phyloP scores from a whole-genome alignment of 2,888 invertebrate genomes.

The Drymonia ruficornis region DNA sequence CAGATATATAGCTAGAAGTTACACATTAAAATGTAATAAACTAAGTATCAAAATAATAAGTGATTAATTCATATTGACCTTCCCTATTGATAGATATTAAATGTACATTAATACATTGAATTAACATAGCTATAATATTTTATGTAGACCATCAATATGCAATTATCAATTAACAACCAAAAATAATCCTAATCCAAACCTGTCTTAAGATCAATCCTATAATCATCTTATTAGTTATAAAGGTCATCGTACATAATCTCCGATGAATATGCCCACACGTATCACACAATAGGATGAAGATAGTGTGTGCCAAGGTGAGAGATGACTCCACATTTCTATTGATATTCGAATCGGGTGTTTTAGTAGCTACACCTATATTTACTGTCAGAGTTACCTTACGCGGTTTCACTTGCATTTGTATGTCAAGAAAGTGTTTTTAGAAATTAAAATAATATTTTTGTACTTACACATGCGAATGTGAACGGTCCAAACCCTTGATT shows the following conservation, averaged over 20 bases:
- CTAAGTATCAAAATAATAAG: no score
- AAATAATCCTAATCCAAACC: background rate
- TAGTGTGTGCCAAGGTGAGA: slow-evolving; percentile 3
- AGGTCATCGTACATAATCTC: background rate
- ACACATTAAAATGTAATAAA: no score
- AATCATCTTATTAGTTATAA: background rate
- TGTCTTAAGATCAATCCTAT: background rate
- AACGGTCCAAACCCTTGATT: no score
- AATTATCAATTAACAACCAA: background rate
- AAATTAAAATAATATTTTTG: no score
- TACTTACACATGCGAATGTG: no score
- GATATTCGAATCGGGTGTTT: background rate
- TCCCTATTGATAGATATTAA: background rate
- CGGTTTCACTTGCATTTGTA: no score
- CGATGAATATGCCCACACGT: background rate
- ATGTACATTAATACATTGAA: no score
- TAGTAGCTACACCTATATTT: background rate
- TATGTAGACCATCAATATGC: background rate
- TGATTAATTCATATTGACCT: no score
- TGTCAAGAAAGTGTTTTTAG: no score
- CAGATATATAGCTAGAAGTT: no score
- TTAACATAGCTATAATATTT: no score
- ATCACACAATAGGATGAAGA: slow-evolving; percentile 2
- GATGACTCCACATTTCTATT: slow-evolving; percentile 3
- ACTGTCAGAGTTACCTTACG: background rate